A percentile compares a stretch with the other conserved stretches of the same genome.
Conservation (phyloP, 1,140 invertebrate species). For the Caerostris extrusa region DNA sequence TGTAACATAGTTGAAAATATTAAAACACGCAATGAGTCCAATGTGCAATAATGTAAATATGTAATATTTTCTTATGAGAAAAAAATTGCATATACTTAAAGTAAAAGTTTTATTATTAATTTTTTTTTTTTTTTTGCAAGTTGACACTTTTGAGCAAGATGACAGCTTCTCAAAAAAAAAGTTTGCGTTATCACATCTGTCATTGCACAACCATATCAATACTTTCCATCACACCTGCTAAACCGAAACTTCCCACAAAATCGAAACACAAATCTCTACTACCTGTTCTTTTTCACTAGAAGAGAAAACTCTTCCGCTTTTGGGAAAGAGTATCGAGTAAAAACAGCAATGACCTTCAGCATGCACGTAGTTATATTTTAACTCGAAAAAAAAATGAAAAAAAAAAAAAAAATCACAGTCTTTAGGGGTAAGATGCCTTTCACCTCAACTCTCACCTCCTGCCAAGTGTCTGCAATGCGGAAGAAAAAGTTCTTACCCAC, state of each 20-base stretch:
- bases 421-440: slow-evolving; percentile 17
- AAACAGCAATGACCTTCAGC: slow-evolving; percentile 57
- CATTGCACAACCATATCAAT: neutral
- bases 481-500: slow-evolving; percentile 63
- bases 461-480: slow-evolving; percentile 36
- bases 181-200: neutral
- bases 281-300: neutral
- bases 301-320: slow-evolving; percentile 19
- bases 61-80: too few relatives aligned
- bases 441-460: slow-evolving; percentile 69
- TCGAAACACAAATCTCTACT: neutral
- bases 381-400: neutral
- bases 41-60: too few relatives aligned
- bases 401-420: neutral
- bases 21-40: too few relatives aligned
- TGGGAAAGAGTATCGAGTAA: neutral
- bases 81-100: neutral
- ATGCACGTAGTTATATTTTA: neutral
- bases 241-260: neutral
- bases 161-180: too few relatives aligned
- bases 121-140: too few relatives aligned
- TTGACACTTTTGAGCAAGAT: too few relatives aligned
- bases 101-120: neutral
- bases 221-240: neutral
- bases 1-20: too few relatives aligned